A percentile compares a stretch with the other conserved stretches of the same genome.
phyloP scores from a whole-genome alignment of 2,888 invertebrate genomes.

The Coleophora flavipennella region DNA sequence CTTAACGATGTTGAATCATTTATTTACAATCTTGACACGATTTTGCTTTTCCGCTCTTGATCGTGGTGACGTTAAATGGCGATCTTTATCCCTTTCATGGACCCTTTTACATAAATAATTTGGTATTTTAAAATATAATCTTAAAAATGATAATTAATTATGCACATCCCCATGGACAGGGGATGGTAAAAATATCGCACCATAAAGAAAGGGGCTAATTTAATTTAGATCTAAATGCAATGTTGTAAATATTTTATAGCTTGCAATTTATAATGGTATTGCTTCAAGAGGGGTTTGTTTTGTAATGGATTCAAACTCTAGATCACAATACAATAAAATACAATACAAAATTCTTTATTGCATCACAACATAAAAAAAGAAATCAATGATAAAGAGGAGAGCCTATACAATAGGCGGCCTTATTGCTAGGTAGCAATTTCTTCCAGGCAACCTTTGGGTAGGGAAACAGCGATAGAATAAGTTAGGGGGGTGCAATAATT shows the following conservation, averaged over 20 bases:
- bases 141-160: slow-evolving; percentile 54
- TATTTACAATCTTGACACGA: slow-evolving; percentile 33
- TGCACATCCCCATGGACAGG: slow-evolving; percentile 33
- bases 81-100: slow-evolving; percentile 55
- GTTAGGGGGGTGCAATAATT: too few species aligned
- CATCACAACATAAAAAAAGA: too few species aligned
- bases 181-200: slow-evolving; percentile 17
- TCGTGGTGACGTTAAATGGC: slow-evolving; percentile 49
- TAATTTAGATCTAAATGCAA: neutral
- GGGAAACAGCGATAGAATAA: too few species aligned
- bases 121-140: slow-evolving; percentile 48
- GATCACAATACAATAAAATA: too few species aligned
- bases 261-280: too few species aligned
- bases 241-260: neutral
- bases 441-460: too few species aligned
- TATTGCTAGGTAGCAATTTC: too few species aligned
- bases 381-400: too few species aligned
- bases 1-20: slow-evolving; percentile 23
- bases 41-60: slow-evolving; percentile 42
- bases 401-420: too few species aligned
- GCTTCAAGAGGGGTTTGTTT: too few species aligned
- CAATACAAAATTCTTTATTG: too few species aligned
- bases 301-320: too few species aligned
- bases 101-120: slow-evolving; percentile 44
- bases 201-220: neutral